phyloP scores from a whole-genome alignment of 2,113 vertebrate genomes.

The Aphyosemion australe region DNA sequence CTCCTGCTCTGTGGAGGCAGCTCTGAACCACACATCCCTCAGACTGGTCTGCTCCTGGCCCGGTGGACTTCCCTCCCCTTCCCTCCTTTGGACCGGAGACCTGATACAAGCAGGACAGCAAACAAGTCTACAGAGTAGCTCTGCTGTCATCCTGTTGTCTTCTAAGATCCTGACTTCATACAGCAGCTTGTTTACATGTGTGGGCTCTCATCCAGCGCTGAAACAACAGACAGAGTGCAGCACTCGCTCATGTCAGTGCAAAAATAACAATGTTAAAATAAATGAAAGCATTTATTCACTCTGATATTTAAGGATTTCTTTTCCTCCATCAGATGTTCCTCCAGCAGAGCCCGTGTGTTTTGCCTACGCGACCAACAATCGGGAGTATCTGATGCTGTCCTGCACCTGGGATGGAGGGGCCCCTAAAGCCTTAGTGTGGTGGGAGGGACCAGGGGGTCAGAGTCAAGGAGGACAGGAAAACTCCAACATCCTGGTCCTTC shows the following conservation, averaged over 20 bases:
- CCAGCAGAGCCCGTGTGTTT: constrained; percentile 76
- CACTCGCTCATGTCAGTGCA: constrained; percentile 80
- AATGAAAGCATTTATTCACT: background rate
- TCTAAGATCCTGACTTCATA: constrained; percentile 66
- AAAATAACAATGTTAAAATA: background rate
- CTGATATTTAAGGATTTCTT: background rate
- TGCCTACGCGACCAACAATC: constrained; percentile 76
- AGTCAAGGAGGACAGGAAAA: constrained; percentile 70
- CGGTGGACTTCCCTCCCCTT: constrained; percentile 83
- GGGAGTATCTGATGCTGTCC: constrained; percentile 82
- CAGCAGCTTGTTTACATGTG: constrained; percentile 82
- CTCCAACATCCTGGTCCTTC: constrained; percentile 77
- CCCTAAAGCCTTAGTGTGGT: constrained; percentile 80
- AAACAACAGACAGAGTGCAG: constrained; percentile 70
- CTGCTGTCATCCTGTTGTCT: constrained; percentile 76
- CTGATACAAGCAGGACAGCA: constrained; percentile 25
- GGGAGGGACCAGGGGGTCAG: constrained; percentile 73
- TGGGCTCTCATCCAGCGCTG: constrained; percentile 78
- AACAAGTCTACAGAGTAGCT: constrained; percentile 58
- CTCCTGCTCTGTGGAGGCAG: constrained; percentile 80
- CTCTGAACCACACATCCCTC: constrained; percentile 78
- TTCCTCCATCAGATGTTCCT: constrained; percentile 77
- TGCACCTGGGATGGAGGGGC: constrained; percentile 87
- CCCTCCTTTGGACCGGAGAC: constrained; percentile 81
- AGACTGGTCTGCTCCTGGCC: constrained; percentile 84